Evolutionary conservation across 2,888 invertebrate species (phyloP), one percentile per base, ranked within the genome.

Genomic region (Coenonympha arcania): DNA sequence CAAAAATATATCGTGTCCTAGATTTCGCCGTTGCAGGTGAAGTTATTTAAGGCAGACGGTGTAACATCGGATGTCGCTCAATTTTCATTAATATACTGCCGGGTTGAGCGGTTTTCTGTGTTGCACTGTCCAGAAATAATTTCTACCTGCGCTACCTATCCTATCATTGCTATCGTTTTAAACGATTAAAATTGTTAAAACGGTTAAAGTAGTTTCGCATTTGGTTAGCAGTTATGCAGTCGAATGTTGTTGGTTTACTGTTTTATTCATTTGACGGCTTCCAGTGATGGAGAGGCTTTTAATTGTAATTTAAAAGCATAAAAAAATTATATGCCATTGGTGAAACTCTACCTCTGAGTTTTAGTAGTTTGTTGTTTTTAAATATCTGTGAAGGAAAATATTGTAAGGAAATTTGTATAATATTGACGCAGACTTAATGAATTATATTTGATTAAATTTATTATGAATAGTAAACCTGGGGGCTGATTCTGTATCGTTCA

Each of bases 41-140:
- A 69, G 69, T 68, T 71, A 63, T 65, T 56, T 54, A 45, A 55
- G 51, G 56, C 69, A 69, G 71, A 66, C 66, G 49, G 60, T 58
- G 73, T 71, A 72, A 76, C 80, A 80, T 63, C 68, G 69, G 66
- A 75, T 76, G 81, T 78, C 86, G 69, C 77, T 86, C 84, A 85
- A 85, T 85, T 86, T 83, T 84, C 85, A 86, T 85, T 86, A 86
- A 77, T 79, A 76, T 70, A 70, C 74, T 73, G 76, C 69, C 69
- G 54, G 78, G 79, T 79, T 86, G 83, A 86, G 81, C 83, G 84
- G 71, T 78, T 85, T 86, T 76, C 84, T 71, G 76, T 86, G 85
- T 86, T 79, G 66, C 65, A 62, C 55, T 56, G 58, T 67, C 68
- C 71, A 56, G 68, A 78, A 81, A 83, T 83, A 84, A 63, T 59